Evolutionary conservation across 2,797 vertebrate species (phyloP), one percentile per base, ranked within the genome.

Genomic region (Delichon dasypus): DNA sequence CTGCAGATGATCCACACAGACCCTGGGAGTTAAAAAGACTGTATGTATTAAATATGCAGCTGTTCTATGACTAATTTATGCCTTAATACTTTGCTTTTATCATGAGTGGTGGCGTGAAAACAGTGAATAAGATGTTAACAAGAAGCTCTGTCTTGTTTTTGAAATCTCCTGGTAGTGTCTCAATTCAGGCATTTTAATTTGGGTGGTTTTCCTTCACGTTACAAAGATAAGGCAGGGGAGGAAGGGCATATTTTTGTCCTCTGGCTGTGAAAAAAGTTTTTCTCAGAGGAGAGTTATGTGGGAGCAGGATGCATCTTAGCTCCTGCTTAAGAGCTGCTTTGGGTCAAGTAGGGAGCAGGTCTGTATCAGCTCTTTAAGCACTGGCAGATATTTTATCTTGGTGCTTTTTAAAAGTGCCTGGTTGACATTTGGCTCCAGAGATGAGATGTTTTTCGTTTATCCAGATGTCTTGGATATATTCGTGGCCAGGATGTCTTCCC

Each of bases 341-440:
- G 73, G 88, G 91, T 95, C 93, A 91, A 90, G 80, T 55, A 82
- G 58, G 2, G 10, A 64, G 88, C 44, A 48, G 70, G 44, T 38
- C 42, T 22, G 34, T 53, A 79, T 72, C 91, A 81, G 70, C 70
- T 87, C 71, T 82, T 78, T 54, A 9, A 72, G 53, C 87, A 32
- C 83, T 36, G 71, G 67, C 32, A 9, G 65, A 3, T 77, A 34
- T 89, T 95, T 94, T 74, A 87, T 87, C 74, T 91, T 2, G 0
- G 27, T 23, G 57, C 68, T 93, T 84, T 94, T 76, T 45, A 36
- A 57, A 93, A 91, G 91, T 64, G 51, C 8, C 61, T 95, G 80
- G 61, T 88, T 94, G 92, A 90, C 94, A 88, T 94, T 96, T 93
- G 89, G 73, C 95, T 95, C 77, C 4, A 1, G 61, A 90, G 88